phyloP scores from a whole-genome alignment of 2,113 vertebrate genomes.

The Brachionichthys hirsutus region DNA sequence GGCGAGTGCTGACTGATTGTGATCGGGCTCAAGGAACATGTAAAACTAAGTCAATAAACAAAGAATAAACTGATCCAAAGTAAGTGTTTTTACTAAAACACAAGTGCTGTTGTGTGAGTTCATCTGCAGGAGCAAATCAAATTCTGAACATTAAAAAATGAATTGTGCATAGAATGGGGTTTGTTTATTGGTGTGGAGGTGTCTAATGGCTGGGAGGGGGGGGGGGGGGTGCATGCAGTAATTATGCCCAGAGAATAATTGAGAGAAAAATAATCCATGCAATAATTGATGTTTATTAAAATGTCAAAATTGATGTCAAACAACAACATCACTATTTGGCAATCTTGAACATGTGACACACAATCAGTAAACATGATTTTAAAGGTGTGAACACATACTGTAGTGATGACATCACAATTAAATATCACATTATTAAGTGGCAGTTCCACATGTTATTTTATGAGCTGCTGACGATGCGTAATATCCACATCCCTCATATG shows the following conservation, averaged over 20 bases:
- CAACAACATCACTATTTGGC: constrained; percentile 69
- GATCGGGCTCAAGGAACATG: no score
- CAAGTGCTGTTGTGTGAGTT: constrained; percentile 29
- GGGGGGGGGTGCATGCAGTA: constrained; percentile 24
- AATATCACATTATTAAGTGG: constrained; percentile 33
- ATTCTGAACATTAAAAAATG: constrained; percentile 21
- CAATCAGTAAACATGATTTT: constrained; percentile 52
- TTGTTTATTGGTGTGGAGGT: constrained; percentile 54
- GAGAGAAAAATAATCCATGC: constrained; percentile 57
- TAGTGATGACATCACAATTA: constrained; percentile 28
- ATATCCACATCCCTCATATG: constrained; percentile 44
- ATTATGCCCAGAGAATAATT: constrained; percentile 42
- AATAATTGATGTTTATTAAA: constrained; percentile 74
- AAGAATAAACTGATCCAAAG: constrained; percentile 4
- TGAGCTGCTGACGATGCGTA: constrained; percentile 34
- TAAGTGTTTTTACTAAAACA: neutral
- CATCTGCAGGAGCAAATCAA: constrained; percentile 21
- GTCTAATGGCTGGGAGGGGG: constrained; percentile 42
- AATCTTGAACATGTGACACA: constrained; percentile 64
- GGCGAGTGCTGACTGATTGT: neutral
- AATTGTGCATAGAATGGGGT: constrained; percentile 37
- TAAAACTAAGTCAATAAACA: no score
- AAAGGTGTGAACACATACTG: constrained; percentile 33
- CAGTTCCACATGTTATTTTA: constrained; percentile 21
- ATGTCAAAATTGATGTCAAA: constrained; percentile 51